Base-by-base conservation (phyloP, 2,113 vertebrate species). In the Larimichthys crocea region DNA sequence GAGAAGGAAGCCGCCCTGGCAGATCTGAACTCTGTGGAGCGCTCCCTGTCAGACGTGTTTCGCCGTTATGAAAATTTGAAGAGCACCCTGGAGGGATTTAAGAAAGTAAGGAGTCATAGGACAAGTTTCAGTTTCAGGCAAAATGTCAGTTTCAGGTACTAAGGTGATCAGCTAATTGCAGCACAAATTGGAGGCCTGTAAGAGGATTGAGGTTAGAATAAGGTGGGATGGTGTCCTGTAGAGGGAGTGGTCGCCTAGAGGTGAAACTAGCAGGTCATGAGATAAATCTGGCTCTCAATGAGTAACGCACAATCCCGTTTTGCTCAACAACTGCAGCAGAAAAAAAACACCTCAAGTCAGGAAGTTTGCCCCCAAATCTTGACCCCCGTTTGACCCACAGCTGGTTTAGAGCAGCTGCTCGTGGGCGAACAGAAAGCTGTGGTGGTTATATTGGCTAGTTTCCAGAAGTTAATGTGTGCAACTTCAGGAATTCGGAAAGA, bases 1-100 rank as follows among this genome's bases (percentile, higher is more conserved):
- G 98, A 99, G 84, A 97, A 97, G 89, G 97, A 99, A 3, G 94
- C 98, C 48, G 97, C 98, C 3, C 84, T 99, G 80, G 92, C 96
- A 0, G 98, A 99, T 91, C 95, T 99, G 2, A 99, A 98, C 94
- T 99, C 97, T 0, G 98, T 99, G 84, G 98, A 99, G 82, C 95
- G 97, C 76, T 99, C 98, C 9, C 95, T 99, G 15, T 99, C 98
- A 0, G 98, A 99, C 19, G 94, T 99, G 78, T 99, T 99, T 88
- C 94, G 97, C 42, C 96, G 98, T 93, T 99, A 99, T 0, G 98
- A 99, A 86, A 99, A 97, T 83, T 95, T 99, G 93, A 99, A 99
- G 92, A 95, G 95, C 0, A 96, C 97, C 63, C 91, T 99, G 44
- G 98, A 99, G 83, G 98, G 98, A 6, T 99, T 98, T 82, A 99